Evolutionary conservation across 2,113 vertebrate species (phyloP).

Genomic region (Bubo scandiacus): DNA sequence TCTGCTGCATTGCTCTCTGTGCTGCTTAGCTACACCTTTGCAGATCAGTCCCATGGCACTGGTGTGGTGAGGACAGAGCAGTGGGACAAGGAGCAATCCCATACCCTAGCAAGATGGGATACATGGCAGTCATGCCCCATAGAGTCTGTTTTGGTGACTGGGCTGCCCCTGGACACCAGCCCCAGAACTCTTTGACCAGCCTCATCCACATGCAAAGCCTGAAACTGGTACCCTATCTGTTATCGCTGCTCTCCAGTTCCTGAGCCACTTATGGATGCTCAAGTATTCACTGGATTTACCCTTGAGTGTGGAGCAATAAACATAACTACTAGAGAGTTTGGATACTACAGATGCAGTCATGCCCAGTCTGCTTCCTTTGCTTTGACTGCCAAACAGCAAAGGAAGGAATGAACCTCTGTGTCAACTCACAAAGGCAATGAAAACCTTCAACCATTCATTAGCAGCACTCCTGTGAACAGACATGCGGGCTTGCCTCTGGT

Average conservation of each 20-base stretch:
- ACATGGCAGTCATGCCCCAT: neutral
- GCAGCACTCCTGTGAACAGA: neutral
- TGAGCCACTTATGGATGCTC: neutral
- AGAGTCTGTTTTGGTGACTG: neutral
- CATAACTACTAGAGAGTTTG: neutral
- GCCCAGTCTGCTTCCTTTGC: neutral
- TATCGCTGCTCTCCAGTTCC: neutral
- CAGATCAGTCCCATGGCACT: neutral
- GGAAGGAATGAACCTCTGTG: neutral
- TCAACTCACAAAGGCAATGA: neutral
- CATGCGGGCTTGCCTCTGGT: neutral
- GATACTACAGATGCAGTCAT: neutral
- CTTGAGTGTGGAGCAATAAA: neutral
- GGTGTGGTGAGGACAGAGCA: rapidly evolving
- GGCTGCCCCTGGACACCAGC: neutral
- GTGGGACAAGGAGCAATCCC: neutral
- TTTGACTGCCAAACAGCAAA: neutral
- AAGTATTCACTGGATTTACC: neutral
- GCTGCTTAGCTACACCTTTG: neutral
- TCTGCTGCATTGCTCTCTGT: neutral
- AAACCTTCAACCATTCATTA: neutral
- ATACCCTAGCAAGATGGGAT: neutral
- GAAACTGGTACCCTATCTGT: neutral
- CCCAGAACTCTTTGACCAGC: neutral
- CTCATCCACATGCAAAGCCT: neutral